A percentile compares a stretch with the other conserved stretches of the same genome.
phyloP scores from a whole-genome alignment of 2,797 vertebrate species.

The Diplodus puntazzo region DNA sequence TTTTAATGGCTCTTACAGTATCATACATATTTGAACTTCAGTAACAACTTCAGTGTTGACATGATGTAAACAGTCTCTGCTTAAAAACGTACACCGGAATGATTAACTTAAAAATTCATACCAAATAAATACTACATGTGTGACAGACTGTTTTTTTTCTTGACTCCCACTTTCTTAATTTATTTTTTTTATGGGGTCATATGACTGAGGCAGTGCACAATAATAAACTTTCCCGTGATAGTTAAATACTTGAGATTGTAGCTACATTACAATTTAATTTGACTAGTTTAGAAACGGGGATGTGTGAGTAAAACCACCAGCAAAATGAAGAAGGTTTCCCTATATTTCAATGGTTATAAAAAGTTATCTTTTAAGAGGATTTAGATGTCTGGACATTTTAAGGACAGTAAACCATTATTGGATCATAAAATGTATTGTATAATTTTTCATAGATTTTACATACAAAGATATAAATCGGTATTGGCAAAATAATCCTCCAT shows the following conservation, averaged over 20 bases:
- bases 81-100: conserved; percentile 36
- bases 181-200: background rate
- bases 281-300: background rate
- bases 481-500: background rate
- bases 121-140: conserved; percentile 73
- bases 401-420: background rate
- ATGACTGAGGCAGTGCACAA: background rate
- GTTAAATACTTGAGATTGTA: background rate
- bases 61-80: conserved; percentile 53
- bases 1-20: conserved; percentile 54
- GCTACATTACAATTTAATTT: background rate
- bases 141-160: conserved; percentile 17
- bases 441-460: background rate
- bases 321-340: background rate
- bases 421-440: background rate
- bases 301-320: background rate
- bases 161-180: background rate
- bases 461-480: background rate
- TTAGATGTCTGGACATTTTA: background rate
- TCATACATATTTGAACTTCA: conserved; percentile 46
- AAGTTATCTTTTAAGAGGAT: too few species aligned
- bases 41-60: conserved; percentile 46
- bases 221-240: background rate
- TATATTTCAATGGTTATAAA: background rate
- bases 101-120: conserved; percentile 46